phyloP scores from a whole-genome alignment of 2,888 invertebrate species.

The Apoda limacodes region DNA sequence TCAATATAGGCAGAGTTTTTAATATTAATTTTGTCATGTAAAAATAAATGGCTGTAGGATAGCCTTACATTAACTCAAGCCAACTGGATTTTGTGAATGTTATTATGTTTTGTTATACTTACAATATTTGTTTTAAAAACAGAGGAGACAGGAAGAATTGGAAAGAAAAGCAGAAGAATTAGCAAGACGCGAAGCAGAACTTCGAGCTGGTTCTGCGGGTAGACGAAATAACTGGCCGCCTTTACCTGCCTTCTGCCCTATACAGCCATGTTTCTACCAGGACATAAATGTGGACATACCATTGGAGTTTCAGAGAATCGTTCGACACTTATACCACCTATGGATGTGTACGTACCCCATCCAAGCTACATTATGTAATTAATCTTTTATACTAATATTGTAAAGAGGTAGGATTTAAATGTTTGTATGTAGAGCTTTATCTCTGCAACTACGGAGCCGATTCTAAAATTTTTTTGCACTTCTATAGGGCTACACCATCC shows the following conservation, averaged over 20 bases:
- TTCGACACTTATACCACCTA: slow-evolving; percentile 92
- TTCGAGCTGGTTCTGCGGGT: slow-evolving; percentile 73
- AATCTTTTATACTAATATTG: no score
- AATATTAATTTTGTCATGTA: no score
- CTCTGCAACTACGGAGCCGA: no score
- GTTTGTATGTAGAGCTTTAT: no score
- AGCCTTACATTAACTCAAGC: no score
- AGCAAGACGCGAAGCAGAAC: slow-evolving; percentile 88
- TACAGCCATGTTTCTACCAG: slow-evolving; percentile 99
- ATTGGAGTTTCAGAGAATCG: slow-evolving; percentile 95
- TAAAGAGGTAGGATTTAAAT: no score
- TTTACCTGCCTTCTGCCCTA: slow-evolving; percentile 89
- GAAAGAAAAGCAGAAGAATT: slow-evolving; percentile 93
- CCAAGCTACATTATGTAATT: no score
- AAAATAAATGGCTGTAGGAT: no score
- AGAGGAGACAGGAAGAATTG: slow-evolving; percentile 89
- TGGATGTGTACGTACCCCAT: slow-evolving; percentile 95
- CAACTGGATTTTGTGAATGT: not conserved
- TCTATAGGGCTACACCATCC: no score
- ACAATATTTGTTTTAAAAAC: slow-evolving; percentile 3
- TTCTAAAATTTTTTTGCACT: no score
- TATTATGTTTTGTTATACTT: slow-evolving; percentile 3
- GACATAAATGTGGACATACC: slow-evolving; percentile 99
- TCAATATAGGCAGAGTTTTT: no score
- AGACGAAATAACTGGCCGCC: slow-evolving; percentile 99